Percentiles rank a stretch among this genome's conserved stretches.
These are phyloP conservation scores for Poeciliopsis paucimaculata DNA, from an alignment of 2,797 vertebrate genomes.

Conservation along the genomic window DNA sequence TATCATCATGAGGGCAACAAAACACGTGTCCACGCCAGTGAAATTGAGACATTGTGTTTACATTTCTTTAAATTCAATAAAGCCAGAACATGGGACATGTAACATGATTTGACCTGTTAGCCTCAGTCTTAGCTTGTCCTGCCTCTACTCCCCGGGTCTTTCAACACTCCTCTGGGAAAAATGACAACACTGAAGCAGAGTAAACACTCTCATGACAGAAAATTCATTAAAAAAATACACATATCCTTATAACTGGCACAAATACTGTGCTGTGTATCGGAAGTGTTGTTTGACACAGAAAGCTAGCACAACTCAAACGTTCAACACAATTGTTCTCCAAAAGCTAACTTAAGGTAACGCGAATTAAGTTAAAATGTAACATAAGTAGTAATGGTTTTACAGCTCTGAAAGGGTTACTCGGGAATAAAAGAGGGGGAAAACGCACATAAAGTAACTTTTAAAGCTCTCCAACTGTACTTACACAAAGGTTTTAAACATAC, in stretches of 20 bases:
- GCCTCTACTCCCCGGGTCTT: not conserved
- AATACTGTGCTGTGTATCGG: not conserved
- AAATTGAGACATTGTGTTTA: not conserved
- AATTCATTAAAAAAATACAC: not conserved
- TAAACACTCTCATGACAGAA: not conserved
- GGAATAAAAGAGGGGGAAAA: not conserved
- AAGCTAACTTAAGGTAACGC: not conserved
- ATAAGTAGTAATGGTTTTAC: not conserved
- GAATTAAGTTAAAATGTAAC: not conserved
- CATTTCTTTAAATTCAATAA: not conserved
- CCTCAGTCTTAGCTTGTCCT: not conserved
- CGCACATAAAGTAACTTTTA: conserved; percentile 2
- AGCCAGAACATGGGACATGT: not conserved
- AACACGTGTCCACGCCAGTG: not conserved
- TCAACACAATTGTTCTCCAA: not conserved
- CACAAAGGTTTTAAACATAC: conserved; percentile 29
- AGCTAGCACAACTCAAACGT: not conserved
- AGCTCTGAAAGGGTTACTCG: not conserved
- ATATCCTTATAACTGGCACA: not conserved
- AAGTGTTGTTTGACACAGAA: not conserved
- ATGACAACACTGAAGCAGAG: not conserved
- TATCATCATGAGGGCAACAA: not conserved
- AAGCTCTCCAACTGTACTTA: conserved; percentile 9
- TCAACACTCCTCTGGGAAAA: not conserved
- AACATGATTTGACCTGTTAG: not conserved